Base-by-base conservation (phyloP, 1,140 invertebrate genomes). In the Caenorhabditis remanei region DNA sequence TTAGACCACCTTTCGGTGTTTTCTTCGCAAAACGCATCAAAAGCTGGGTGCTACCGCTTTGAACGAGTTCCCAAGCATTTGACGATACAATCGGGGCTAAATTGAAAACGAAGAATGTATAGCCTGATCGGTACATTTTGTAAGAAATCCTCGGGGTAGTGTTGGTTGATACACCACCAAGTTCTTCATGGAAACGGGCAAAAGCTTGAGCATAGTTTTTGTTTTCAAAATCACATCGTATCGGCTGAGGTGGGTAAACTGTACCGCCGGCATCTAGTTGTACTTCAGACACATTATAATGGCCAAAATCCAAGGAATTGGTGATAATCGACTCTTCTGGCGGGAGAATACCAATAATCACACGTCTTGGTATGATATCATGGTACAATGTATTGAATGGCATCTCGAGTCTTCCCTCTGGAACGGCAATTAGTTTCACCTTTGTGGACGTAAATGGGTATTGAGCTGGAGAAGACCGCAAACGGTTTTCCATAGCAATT, bases 311-410 rank as follows among this genome's bases (percentile, higher is more conserved):
- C 32, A 83, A n/a, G n/a, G n/a, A n/a, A n/a, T n/a, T n/a, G n/a
- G n/a, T n/a, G n/a, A n/a, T n/a, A n/a, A n/a, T n/a, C n/a, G n/a
- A n/a, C n/a, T n/a, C n/a, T n/a, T n/a, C n/a, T n/a, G n/a, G n/a
- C n/a, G n/a, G n/a, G 24, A 1, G 58, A 32, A n/a, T 63, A 16
- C 79, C 79, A 21, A 83, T 13, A 46, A 83, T 83, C 0, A 83
- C 4, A 2, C 79, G 13, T 56, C 79, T 48, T 21, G 79, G 79
- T 55, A 83, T 83, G 24, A 83, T 83, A 41, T 83, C 79, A 21
- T 50, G 48, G 32, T 53, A 83, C 53, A 83, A 5, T 13, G 79
- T 83, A 32, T 0, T 53, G 19, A 83, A 83, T 4, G 79, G 79
- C 2, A 83, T 1, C 19, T 83, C 79, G 21, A 55, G 55, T 40